Evolutionary conservation across 2,113 vertebrate genomes (phyloP).

Genomic region (Oceanites oceanicus): DNA sequence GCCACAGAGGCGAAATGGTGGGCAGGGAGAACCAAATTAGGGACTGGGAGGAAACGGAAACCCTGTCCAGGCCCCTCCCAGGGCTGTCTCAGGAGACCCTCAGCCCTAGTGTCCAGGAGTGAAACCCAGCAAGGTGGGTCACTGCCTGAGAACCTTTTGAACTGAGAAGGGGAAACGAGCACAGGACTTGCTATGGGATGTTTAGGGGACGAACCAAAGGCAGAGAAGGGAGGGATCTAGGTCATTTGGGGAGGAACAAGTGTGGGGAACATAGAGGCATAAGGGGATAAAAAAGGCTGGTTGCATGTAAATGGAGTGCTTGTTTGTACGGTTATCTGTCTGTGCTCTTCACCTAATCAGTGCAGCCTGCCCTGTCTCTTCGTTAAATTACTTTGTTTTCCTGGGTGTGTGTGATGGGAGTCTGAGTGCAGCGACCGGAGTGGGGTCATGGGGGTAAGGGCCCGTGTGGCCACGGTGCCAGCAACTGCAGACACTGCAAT

Average conservation of each 20-base stretch:
- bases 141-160: neutral
- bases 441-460: neutral
- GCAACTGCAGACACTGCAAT: neutral
- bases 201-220: neutral
- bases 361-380: neutral
- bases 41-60: neutral
- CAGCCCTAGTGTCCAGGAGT: neutral
- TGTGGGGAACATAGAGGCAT: neutral
- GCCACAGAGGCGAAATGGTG: neutral
- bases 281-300: neutral
- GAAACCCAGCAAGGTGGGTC: neutral
- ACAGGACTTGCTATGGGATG: neutral
- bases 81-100: neutral
- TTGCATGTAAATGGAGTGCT: neutral
- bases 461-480: fast-evolving
- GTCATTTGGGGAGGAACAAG: neutral
- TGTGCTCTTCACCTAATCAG: neutral
- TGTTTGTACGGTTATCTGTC: neutral
- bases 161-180: neutral
- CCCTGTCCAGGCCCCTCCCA: neutral
- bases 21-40: neutral
- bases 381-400: neutral
- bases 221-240: neutral
- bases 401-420: neutral
- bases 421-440: neutral